These are phyloP conservation scores for Cydia amplana DNA, from an alignment of 1,140 invertebrate species.

Conservation along the genomic window DNA sequence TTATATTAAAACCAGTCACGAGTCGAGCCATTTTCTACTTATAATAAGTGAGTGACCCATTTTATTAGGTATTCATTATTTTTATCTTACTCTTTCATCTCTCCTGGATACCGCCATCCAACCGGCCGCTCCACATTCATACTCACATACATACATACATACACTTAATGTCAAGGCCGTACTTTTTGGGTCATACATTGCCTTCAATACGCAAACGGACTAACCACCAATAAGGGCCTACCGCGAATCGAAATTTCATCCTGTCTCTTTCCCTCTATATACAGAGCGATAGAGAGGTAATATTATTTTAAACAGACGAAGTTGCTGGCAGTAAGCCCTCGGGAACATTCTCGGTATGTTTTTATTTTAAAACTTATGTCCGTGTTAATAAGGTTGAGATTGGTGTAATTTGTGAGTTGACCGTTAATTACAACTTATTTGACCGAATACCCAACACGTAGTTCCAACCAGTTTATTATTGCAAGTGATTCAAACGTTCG, in stretches of 20 bases:
- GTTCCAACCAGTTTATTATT: background rate
- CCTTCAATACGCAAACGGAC: background rate
- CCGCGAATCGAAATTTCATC: background rate
- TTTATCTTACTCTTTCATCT: background rate
- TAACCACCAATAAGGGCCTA: background rate
- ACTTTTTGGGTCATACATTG: background rate
- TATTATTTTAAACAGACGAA: no score
- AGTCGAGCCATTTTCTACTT: no score
- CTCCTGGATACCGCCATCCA: background rate
- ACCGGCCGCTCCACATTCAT: slow-evolving; percentile 11
- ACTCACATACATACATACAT: slow-evolving; percentile 13
- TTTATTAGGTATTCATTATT: no score
- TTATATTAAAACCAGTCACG: no score
- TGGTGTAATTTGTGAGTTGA: background rate
- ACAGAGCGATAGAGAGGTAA: no score
- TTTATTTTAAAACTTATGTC: background rate
- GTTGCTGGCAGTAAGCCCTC: no score
- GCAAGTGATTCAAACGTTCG: background rate
- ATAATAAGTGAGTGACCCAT: no score
- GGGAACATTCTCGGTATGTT: background rate
- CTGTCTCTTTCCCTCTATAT: no score
- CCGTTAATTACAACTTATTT: slow-evolving; percentile 1
- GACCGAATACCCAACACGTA: background rate
- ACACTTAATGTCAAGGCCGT: slow-evolving; percentile 18
- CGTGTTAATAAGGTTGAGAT: background rate